A percentile compares a stretch with the other conserved stretches of the same genome.
Conservation (phyloP, 1,140 invertebrate species). For the Papilio machaon region DNA sequence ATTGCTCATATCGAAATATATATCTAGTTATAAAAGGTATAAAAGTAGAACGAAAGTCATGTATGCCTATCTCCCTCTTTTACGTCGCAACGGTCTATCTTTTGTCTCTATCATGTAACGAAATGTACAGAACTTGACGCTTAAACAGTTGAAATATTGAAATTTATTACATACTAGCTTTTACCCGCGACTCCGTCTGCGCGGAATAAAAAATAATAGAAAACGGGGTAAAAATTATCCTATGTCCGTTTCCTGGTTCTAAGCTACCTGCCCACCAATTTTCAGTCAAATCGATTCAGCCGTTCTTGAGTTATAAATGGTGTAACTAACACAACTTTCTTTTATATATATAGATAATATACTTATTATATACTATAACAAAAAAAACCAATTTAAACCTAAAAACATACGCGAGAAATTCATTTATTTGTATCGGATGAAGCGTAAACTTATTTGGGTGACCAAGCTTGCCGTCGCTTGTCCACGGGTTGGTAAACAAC, state of each 20-base stretch:
- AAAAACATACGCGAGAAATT: background rate
- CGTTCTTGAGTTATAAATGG: no score
- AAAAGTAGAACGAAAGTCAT: background rate
- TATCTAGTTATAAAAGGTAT: background rate
- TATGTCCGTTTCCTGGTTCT: no score
- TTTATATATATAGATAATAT: no score
- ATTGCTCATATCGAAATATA: background rate
- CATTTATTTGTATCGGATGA: background rate
- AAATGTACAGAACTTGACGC: background rate
- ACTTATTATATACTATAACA: no score
- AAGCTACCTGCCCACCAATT: no score
- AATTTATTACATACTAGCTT: no score
- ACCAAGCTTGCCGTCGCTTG: background rate
- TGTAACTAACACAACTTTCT: no score
- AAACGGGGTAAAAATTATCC: no score
- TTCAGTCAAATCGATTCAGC: no score
- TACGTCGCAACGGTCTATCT: background rate
- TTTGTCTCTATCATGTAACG: slow-evolving; percentile 5
- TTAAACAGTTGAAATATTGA: no score
- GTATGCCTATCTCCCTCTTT: background rate
- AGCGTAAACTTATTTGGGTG: background rate
- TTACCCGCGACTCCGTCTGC: no score
- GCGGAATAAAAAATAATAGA: no score
- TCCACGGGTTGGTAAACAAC: slow-evolving; percentile 15
- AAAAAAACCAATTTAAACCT: background rate